Evolutionary conservation across 2,888 invertebrate genomes (phyloP).

Genomic region (Marronus borbonicus): DNA sequence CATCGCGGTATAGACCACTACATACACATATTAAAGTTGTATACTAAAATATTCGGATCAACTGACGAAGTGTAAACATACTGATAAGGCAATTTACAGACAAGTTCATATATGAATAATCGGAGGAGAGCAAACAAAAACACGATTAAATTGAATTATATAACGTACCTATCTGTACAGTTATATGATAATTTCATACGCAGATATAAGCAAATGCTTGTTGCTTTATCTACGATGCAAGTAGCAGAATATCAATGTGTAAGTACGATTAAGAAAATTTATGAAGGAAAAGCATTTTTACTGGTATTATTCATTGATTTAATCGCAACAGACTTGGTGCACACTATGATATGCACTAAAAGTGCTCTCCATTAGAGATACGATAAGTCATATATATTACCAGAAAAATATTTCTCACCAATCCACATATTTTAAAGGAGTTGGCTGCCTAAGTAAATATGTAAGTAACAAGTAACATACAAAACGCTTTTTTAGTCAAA

Average conservation of each 20-base stretch:
- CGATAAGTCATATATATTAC: too few relatives aligned
- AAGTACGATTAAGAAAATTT: background rate
- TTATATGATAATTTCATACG: background rate
- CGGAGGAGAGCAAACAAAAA: background rate
- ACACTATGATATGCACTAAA: too few relatives aligned
- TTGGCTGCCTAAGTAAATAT: too few relatives aligned
- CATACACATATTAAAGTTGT: background rate
- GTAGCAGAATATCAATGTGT: background rate
- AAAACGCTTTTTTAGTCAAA: too few relatives aligned
- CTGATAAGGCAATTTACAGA: conserved; percentile 11
- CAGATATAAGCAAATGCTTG: conserved; percentile 13
- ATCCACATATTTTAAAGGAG: too few relatives aligned
- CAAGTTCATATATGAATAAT: conserved; percentile 4
- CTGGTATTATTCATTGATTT: too few relatives aligned
- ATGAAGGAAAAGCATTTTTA: too few relatives aligned
- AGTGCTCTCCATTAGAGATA: too few relatives aligned
- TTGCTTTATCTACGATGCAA: background rate
- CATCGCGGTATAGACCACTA: background rate
- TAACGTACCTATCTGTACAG: conserved; percentile 2
- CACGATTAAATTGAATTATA: background rate
- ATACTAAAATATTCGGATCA: background rate
- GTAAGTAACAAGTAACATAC: too few relatives aligned
- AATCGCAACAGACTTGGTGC: too few relatives aligned
- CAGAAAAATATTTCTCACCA: too few relatives aligned
- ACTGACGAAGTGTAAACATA: conserved; percentile 8